A percentile compares a stretch with the other conserved stretches of the same genome.
Evolutionary conservation across 2,888 invertebrate species (phyloP).

Genomic region (Mythimna loreyi): DNA sequence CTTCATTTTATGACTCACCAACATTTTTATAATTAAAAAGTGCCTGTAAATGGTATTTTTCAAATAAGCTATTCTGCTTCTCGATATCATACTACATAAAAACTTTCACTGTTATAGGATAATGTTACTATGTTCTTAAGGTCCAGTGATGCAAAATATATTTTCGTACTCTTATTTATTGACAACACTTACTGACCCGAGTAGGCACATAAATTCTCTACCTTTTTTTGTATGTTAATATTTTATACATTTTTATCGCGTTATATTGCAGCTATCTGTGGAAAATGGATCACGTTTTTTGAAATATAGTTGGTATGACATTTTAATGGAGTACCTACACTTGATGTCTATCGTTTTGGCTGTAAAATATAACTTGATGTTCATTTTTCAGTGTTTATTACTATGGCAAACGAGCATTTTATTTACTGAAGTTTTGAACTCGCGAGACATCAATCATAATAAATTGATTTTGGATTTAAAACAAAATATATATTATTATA

Average conservation of each 20-base stretch:
- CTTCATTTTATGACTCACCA: too few relatives aligned
- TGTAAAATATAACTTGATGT: conserved; percentile 39
- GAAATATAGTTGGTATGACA: conserved; percentile 35
- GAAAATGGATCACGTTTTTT: conserved; percentile 49
- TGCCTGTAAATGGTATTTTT: too few relatives aligned
- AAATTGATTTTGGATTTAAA: not conserved
- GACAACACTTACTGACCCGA: conserved; percentile 34
- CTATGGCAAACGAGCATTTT: conserved; percentile 12
- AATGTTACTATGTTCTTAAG: not conserved
- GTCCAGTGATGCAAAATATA: conserved; percentile 6
- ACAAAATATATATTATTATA: not conserved
- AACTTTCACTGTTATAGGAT: too few relatives aligned
- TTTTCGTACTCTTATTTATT: conserved; percentile 38
- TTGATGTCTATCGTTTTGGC: conserved; percentile 41
- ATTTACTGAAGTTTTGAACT: conserved; percentile 9
- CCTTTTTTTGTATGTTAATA: conserved; percentile 53
- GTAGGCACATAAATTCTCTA: conserved; percentile 34
- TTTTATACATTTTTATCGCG: conserved; percentile 50
- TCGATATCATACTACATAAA: too few relatives aligned
- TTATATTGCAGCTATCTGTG: conserved; percentile 54
- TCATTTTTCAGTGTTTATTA: conserved; percentile 24
- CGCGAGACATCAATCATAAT: conserved; percentile 1
- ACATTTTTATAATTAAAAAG: too few relatives aligned
- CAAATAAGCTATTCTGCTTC: too few relatives aligned
- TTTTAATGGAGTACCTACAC: conserved; percentile 50